Conservation (phyloP, 1,140 invertebrate species). For the Solenopsis invicta region DNA sequence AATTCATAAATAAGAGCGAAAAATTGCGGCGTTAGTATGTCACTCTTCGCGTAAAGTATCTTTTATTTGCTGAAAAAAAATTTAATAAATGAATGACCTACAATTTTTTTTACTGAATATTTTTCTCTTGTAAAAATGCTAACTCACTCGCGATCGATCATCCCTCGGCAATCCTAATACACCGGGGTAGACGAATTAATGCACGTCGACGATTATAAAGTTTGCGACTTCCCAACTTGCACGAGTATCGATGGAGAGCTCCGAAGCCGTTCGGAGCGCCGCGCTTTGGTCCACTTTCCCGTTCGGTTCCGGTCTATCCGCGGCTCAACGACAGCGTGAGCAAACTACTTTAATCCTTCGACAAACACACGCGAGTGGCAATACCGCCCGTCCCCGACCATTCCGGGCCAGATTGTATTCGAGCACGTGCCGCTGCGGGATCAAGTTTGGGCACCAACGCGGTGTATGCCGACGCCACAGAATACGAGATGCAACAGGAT, state of each 20-base stretch:
- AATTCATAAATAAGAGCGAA: conserved; percentile 5
- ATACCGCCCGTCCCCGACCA: conserved; percentile 9
- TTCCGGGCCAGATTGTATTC: conserved; percentile 52
- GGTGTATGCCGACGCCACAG: conserved; percentile 33
- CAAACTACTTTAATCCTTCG: conserved; percentile 70
- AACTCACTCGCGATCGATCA: conserved; percentile 7
- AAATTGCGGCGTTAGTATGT: neutral
- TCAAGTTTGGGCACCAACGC: conserved; percentile 29
- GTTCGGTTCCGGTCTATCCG: conserved; percentile 65
- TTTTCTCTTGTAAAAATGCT: neutral
- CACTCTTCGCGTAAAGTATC: neutral
- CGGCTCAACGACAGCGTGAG: conserved; percentile 60
- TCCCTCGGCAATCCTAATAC: neutral
- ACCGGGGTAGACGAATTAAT: conserved; percentile 25
- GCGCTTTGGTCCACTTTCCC: conserved; percentile 5
- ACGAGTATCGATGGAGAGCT: neutral
- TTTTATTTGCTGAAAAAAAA: neutral
- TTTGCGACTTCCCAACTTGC: conserved; percentile 35
- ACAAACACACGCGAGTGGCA: conserved; percentile 62
- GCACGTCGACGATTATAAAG: conserved; percentile 32
- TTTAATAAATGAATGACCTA: neutral
- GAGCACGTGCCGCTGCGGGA: conserved; percentile 48
- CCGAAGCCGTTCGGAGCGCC: neutral
- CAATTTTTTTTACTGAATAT: neutral
- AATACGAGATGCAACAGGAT: conserved; percentile 78